Conservation (phyloP, 2,888 invertebrate genomes). For the Cataglyphis albicans region DNA sequence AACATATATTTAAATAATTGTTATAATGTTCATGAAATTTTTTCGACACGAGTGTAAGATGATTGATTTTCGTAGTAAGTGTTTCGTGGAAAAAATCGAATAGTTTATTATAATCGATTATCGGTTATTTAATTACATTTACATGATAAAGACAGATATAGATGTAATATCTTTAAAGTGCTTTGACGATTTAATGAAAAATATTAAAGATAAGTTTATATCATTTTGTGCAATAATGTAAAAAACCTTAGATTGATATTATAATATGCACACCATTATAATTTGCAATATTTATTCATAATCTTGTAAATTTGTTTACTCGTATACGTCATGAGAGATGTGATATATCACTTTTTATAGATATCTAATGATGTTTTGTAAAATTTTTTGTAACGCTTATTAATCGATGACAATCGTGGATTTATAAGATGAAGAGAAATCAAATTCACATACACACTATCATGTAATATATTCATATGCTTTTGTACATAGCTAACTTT, state of each 20-base stretch:
- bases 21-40: constrained; percentile 2
- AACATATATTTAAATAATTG: constrained; percentile 45
- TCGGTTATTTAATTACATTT: constrained; percentile 1
- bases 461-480: constrained; percentile 2
- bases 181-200: constrained; percentile 7
- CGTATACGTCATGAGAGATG: constrained; percentile 53
- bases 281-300: background rate
- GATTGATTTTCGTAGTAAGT: background rate
- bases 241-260: constrained; percentile 25
- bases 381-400: background rate
- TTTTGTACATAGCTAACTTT: constrained; percentile 61
- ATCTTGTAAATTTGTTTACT: constrained; percentile 27
- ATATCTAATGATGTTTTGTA: constrained; percentile 40
- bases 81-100: background rate
- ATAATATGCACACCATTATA: constrained; percentile 30
- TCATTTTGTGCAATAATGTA: constrained; percentile 27
- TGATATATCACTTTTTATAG: constrained; percentile 62
- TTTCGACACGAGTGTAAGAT: constrained; percentile 2
- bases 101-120: constrained; percentile 28
- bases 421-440: constrained; percentile 27
- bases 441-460: constrained; percentile 21
- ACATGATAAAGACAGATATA: background rate
- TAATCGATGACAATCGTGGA: background rate
- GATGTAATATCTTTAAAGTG: constrained; percentile 5
- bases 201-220: constrained; percentile 21